These are phyloP conservation scores for Orthosia gracilis DNA, from an alignment of 2,888 invertebrate species.

Conservation along the genomic window DNA sequence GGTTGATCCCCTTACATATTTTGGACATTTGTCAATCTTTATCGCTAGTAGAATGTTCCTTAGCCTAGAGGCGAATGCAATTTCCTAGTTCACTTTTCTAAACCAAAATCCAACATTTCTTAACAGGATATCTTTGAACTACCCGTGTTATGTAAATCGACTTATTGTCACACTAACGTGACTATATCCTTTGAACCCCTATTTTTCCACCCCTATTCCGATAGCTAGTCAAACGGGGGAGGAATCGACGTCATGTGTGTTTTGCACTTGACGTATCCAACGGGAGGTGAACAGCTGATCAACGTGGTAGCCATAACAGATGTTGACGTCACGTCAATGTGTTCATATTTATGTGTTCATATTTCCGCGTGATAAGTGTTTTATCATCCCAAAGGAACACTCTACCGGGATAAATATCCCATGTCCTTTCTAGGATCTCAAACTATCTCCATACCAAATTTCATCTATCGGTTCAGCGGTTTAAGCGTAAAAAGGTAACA, in stretches of 20 bases:
- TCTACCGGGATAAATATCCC: too few species aligned
- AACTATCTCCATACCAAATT: too few species aligned
- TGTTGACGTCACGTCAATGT: conserved; percentile 20
- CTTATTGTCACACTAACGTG: conserved; percentile 11
- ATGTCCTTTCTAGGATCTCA: too few species aligned
- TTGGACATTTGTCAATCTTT: neutral
- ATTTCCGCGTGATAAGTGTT: too few species aligned
- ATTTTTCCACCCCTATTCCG: conserved; percentile 1
- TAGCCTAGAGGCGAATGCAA: neutral
- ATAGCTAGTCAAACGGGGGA: conserved; percentile 19
- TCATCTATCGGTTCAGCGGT: too few species aligned
- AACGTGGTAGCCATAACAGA: conserved; percentile 41
- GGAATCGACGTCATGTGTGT: conserved; percentile 26
- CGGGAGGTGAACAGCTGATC: conserved; percentile 33
- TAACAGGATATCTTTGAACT: conserved; percentile 16
- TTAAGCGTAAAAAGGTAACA: too few species aligned
- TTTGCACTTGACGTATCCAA: conserved; percentile 34
- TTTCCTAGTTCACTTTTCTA: neutral
- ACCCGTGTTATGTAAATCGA: conserved; percentile 34
- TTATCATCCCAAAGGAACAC: too few species aligned
- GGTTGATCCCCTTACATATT: too few species aligned
- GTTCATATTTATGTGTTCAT: neutral
- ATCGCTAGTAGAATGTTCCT: neutral
- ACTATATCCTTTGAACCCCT: neutral
- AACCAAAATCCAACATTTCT: neutral